Conservation (phyloP, 2,113 vertebrate species). For the Paratilapia polleni region DNA sequence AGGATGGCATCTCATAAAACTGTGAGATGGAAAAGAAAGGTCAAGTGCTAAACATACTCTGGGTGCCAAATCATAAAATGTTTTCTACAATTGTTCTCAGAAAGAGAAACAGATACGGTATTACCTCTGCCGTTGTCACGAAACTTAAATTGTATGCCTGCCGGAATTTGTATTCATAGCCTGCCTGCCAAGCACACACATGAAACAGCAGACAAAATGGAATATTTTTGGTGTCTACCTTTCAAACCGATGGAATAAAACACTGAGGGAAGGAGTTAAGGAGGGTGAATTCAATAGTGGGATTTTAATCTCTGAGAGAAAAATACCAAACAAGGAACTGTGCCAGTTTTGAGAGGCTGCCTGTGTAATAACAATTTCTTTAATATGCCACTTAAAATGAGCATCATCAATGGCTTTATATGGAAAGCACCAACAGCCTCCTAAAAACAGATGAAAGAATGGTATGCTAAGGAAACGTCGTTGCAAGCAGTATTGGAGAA, state of each 20-base stretch:
- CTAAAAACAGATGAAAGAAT: neutral
- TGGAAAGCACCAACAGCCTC: constrained; percentile 11
- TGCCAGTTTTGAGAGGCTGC: constrained; percentile 30
- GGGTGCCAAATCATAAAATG: constrained; percentile 36
- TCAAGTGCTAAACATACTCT: constrained; percentile 18
- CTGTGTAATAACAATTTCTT: constrained; percentile 30
- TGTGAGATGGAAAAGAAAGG: constrained; percentile 45
- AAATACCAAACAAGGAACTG: constrained; percentile 24
- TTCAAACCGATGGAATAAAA: constrained; percentile 49
- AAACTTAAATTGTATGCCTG: constrained; percentile 19
- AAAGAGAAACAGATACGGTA: constrained; percentile 32
- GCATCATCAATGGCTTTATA: constrained; percentile 34
- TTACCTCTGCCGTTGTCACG: constrained; percentile 6
- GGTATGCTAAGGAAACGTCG: neutral
- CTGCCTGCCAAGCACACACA: constrained; percentile 19
- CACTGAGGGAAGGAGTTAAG: neutral
- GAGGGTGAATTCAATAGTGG: constrained; percentile 37
- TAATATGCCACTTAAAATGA: constrained; percentile 41
- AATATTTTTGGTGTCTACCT: constrained; percentile 46
- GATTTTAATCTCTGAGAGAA: constrained; percentile 58
- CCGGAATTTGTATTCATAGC: constrained; percentile 56
- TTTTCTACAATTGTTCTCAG: constrained; percentile 40
- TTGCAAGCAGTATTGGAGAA: constrained; percentile 5
- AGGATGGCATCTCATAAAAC: constrained; percentile 39
- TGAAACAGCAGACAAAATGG: constrained; percentile 49